Evolutionary conservation across 2,888 invertebrate genomes (phyloP).

Genomic region (Sicus ferrugineus): DNA sequence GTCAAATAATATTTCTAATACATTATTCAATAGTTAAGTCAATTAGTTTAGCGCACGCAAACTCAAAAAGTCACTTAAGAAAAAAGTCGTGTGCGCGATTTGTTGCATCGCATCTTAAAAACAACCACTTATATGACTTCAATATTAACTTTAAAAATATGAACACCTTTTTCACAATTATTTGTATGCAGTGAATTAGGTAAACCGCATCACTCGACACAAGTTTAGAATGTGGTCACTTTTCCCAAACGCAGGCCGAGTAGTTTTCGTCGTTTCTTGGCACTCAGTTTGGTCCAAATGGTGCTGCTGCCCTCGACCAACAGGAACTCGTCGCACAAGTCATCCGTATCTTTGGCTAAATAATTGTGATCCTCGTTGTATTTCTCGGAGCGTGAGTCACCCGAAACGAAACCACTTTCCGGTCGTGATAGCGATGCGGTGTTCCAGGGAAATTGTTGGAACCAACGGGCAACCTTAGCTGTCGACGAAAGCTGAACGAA

Average conservation of each 20-base stretch:
- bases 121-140: background rate
- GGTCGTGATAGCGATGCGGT: constrained; percentile 74
- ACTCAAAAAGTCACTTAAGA: too few species aligned
- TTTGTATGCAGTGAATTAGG: background rate
- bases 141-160: background rate
- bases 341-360: constrained; percentile 58
- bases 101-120: too few species aligned
- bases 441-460: constrained; percentile 71
- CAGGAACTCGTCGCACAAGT: constrained; percentile 69
- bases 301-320: constrained; percentile 74
- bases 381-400: constrained; percentile 68
- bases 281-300: constrained; percentile 74
- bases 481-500: constrained; percentile 73
- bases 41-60: too few species aligned
- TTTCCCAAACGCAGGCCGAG: constrained; percentile 75
- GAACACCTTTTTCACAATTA: constrained; percentile 8
- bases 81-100: too few species aligned
- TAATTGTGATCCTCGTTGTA: constrained; percentile 63
- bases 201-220: background rate
- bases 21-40: too few species aligned
- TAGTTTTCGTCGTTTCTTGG: constrained; percentile 75
- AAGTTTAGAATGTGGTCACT: constrained; percentile 73
- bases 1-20: too few species aligned
- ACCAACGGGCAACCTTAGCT: constrained; percentile 84
- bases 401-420: constrained; percentile 80